Evolutionary conservation across 1,140 invertebrate species (phyloP).

Genomic region (Tribolium castaneum): DNA sequence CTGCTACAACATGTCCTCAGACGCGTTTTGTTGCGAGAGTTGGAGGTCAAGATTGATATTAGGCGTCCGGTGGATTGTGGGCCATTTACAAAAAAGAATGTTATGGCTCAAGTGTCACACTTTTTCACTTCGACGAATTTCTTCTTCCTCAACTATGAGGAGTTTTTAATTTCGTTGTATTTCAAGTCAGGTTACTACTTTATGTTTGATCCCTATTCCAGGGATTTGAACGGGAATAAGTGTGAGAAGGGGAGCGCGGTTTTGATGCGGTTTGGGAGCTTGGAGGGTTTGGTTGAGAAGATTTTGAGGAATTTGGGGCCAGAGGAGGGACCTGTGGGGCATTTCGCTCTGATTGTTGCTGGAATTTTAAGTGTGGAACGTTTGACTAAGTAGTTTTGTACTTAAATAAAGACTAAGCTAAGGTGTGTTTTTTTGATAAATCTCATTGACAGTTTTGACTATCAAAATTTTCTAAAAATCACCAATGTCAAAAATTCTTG

Average conservation of each 20-base stretch:
- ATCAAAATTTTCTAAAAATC: too few species aligned
- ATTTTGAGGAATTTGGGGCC: neutral
- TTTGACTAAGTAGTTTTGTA: neutral
- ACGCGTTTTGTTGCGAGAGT: slow-evolving; percentile 47
- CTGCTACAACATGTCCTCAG: slow-evolving; percentile 55
- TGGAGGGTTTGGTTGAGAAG: neutral
- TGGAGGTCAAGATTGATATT: neutral
- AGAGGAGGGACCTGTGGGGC: neutral
- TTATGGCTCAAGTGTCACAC: slow-evolving; percentile 49
- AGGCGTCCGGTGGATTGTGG: neutral
- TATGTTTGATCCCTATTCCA: slow-evolving; percentile 60
- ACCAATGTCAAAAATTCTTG: too few species aligned
- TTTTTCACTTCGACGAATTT: slow-evolving; percentile 57
- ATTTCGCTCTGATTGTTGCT: neutral
- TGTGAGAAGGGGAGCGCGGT: neutral
- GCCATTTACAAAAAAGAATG: slow-evolving; percentile 46
- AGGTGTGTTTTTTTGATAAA: neutral
- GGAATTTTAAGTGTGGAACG: neutral
- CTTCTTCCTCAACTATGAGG: slow-evolving; percentile 54
- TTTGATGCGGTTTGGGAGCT: neutral
- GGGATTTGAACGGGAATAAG: slow-evolving; percentile 50
- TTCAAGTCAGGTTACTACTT: slow-evolving; percentile 57
- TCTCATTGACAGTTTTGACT: neutral
- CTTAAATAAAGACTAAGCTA: neutral
- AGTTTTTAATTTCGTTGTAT: slow-evolving; percentile 54